A percentile compares a stretch with the other conserved stretches of the same genome.
phyloP scores from a whole-genome alignment of 2,888 invertebrate species.

The Ectropis crepuscularia region DNA sequence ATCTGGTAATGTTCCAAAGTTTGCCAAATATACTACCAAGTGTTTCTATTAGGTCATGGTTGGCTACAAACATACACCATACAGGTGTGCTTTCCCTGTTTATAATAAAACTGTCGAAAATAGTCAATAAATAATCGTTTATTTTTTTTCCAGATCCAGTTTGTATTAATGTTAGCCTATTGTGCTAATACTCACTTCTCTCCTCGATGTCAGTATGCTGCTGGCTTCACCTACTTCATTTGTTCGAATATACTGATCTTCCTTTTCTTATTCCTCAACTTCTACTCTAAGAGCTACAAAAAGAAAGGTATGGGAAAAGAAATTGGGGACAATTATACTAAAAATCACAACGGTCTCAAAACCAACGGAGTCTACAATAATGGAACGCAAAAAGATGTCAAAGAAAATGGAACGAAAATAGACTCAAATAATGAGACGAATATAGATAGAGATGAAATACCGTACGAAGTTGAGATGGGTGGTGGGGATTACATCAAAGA shows the following conservation, averaged over 20 bases:
- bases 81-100: too few relatives aligned
- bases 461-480: constrained; percentile 64
- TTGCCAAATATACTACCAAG: too few relatives aligned
- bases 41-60: too few relatives aligned
- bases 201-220: constrained; percentile 86
- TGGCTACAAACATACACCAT: too few relatives aligned
- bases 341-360: constrained; percentile 52
- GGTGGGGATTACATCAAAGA: constrained; percentile 70
- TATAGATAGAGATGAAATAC: constrained; percentile 57
- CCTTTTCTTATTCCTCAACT: constrained; percentile 87
- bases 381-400: constrained; percentile 46
- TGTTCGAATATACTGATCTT: constrained; percentile 85
- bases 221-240: constrained; percentile 82
- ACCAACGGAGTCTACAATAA: constrained; percentile 50
- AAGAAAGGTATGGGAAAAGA: constrained; percentile 59
- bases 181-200: constrained; percentile 82
- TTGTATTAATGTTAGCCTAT: constrained; percentile 87
- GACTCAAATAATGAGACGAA: constrained; percentile 51
- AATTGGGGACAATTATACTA: constrained; percentile 53
- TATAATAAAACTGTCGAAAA: too few relatives aligned
- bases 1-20: too few relatives aligned
- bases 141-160: constrained; percentile 85
- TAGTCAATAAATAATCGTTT: too few relatives aligned
- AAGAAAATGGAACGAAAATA: constrained; percentile 46
- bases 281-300: constrained; percentile 86